A percentile compares a stretch with the other conserved stretches of the same genome.
Conservation (phyloP, 2,113 vertebrate species). For the Centropus bengalensis region DNA sequence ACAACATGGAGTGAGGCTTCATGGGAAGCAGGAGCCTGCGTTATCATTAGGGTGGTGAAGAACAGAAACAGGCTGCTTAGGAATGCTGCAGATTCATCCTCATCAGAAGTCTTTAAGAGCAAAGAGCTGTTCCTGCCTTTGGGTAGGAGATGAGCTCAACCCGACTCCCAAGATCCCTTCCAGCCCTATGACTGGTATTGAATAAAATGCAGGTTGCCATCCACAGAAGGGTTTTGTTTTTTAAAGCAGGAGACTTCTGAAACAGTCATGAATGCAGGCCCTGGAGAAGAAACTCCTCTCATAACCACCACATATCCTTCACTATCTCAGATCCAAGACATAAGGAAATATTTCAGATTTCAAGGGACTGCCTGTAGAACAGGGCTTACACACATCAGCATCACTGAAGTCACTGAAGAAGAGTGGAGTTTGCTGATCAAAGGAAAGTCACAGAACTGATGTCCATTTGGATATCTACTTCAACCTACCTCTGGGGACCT, state of each 20-base stretch:
- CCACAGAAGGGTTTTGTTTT: not conserved
- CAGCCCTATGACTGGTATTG: slow-evolving; percentile 26
- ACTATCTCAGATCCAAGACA: not conserved
- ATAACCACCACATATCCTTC: not conserved
- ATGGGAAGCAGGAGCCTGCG: not conserved
- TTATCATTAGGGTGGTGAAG: slow-evolving; percentile 17
- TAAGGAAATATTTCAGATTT: not conserved
- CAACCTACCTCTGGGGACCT: slow-evolving; percentile 83
- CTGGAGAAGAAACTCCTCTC: slow-evolving; percentile 1
- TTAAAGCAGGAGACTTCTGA: not conserved
- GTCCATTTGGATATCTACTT: not conserved
- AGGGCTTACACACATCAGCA: not conserved
- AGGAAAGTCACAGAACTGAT: not conserved
- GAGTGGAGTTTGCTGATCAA: not conserved
- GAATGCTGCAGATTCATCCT: not conserved
- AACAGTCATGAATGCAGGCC: slow-evolving; percentile 2
- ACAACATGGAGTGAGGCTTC: not conserved
- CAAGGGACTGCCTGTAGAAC: not conserved
- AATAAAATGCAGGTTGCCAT: slow-evolving; percentile 32
- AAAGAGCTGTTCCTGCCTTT: slow-evolving; percentile 54
- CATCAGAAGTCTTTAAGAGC: slow-evolving; percentile 28
- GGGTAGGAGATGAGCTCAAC: slow-evolving; percentile 44
- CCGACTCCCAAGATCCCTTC: slow-evolving; percentile 43
- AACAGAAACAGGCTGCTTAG: not conserved
- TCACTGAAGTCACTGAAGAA: not conserved